phyloP scores from a whole-genome alignment of 1,140 invertebrate genomes.

The Panonychus citri region DNA sequence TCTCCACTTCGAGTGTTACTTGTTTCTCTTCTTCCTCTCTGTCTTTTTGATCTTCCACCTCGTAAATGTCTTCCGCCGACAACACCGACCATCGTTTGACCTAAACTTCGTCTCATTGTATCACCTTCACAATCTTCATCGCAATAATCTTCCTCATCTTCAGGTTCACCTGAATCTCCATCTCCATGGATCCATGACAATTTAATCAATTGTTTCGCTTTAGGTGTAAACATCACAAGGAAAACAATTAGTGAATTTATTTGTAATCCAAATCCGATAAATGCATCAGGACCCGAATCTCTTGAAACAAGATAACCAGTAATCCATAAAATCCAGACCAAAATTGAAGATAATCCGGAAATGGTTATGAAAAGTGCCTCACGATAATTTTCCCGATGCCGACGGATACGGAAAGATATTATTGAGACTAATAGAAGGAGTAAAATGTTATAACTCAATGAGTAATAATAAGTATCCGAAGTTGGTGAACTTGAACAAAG shows the following conservation, averaged over 20 bases:
- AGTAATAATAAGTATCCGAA: too few relatives aligned
- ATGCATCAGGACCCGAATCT: slow-evolving; percentile 38
- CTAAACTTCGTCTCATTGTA: not conserved
- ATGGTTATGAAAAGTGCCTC: slow-evolving; percentile 70
- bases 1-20: not conserved
- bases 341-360: slow-evolving; percentile 52
- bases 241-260: slow-evolving; percentile 57
- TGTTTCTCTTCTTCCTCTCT: too few relatives aligned
- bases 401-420: slow-evolving; percentile 42
- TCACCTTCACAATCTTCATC: not conserved
- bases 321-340: slow-evolving; percentile 62
- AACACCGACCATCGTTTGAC: too few relatives aligned
- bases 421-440: slow-evolving; percentile 44
- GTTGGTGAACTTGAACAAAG: too few relatives aligned
- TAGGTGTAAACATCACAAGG: slow-evolving; percentile 63
- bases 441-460: slow-evolving; percentile 9
- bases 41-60: too few relatives aligned
- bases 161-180: slow-evolving; percentile 26
- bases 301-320: slow-evolving; percentile 17
- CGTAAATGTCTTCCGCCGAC: too few relatives aligned
- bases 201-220: slow-evolving; percentile 46
- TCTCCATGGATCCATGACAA: slow-evolving; percentile 36
- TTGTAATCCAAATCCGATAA: slow-evolving; percentile 60
- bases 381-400: slow-evolving; percentile 73
- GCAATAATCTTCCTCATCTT: too few relatives aligned